phyloP scores from a whole-genome alignment of 2,797 vertebrate species.

The Sebastolobus alascanus region DNA sequence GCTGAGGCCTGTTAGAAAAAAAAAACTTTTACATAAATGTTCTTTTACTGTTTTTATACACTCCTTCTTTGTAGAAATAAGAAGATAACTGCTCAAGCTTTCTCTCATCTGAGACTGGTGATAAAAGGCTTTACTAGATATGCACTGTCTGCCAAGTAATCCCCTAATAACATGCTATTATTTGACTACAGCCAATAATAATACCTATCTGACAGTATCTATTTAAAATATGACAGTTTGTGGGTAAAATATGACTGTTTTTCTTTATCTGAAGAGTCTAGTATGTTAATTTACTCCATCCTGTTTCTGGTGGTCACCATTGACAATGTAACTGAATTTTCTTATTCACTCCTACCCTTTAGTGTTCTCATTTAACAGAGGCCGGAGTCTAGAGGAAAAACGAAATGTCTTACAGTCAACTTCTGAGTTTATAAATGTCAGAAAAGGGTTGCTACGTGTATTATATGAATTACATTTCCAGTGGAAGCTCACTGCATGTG shows the following conservation, averaged over 20 bases:
- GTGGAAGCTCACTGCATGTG: background rate
- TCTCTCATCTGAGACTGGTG: constrained; percentile 44
- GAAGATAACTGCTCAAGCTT: constrained; percentile 13
- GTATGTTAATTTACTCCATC: background rate
- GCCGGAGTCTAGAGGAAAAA: background rate
- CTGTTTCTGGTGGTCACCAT: background rate
- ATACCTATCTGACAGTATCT: constrained; percentile 35
- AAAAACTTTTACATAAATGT: constrained; percentile 5
- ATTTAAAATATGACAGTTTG: constrained; percentile 33
- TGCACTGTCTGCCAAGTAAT: constrained; percentile 56
- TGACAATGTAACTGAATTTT: background rate
- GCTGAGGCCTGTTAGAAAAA: constrained; percentile 8
- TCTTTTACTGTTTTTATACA: constrained; percentile 13
- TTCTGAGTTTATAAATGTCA: constrained; percentile 20
- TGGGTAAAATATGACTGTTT: constrained; percentile 8
- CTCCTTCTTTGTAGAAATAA: constrained; percentile 29
- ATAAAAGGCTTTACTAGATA: constrained; percentile 57
- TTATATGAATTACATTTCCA: constrained; percentile 26
- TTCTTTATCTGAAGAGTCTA: constrained; percentile 10
- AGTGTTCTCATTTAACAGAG: constrained; percentile 8
- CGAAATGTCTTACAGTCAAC: background rate
- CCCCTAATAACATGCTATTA: constrained; percentile 47
- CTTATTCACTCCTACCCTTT: background rate
- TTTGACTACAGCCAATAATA: constrained; percentile 43
- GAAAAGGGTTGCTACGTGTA: constrained; percentile 7